Conservation (phyloP, 2,113 vertebrate genomes). For the Phylloscopus whistleri region DNA sequence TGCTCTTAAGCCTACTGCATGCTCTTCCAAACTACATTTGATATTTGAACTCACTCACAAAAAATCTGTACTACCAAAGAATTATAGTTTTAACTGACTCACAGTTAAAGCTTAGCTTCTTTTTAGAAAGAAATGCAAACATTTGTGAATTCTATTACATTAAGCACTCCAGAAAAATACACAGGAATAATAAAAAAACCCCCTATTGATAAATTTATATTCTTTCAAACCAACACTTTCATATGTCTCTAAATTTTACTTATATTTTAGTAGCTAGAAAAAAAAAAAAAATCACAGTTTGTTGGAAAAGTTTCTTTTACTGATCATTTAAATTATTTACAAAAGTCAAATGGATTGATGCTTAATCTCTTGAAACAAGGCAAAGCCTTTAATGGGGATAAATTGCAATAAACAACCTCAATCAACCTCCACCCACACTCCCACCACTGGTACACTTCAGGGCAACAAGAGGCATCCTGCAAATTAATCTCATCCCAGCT, state of each 20-base stretch:
- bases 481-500: background rate
- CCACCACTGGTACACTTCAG: background rate
- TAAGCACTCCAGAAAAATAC: slow-evolving; percentile 52
- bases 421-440: background rate
- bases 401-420: background rate
- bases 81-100: slow-evolving; percentile 57
- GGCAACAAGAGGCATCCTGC: background rate
- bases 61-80: background rate
- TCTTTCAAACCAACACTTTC: slow-evolving; percentile 27
- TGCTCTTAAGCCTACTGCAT: slow-evolving; percentile 33
- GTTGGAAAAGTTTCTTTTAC: slow-evolving; percentile 63
- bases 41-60: background rate
- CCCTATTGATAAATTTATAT: background rate
- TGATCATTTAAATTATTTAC: slow-evolving; percentile 63
- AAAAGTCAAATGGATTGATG: background rate
- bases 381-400: slow-evolving; percentile 63
- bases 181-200: background rate
- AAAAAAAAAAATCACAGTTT: slow-evolving; percentile 43
- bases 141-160: slow-evolving; percentile 44
- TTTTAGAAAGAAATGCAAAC: slow-evolving; percentile 71
- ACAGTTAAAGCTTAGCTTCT: slow-evolving; percentile 72
- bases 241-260: slow-evolving; percentile 43
- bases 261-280: slow-evolving; percentile 43
- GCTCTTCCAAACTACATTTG: slow-evolving; percentile 32
- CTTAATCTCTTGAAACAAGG: slow-evolving; percentile 53